Conservation (phyloP, 2,888 invertebrate species). For the Octodonta nipae region DNA sequence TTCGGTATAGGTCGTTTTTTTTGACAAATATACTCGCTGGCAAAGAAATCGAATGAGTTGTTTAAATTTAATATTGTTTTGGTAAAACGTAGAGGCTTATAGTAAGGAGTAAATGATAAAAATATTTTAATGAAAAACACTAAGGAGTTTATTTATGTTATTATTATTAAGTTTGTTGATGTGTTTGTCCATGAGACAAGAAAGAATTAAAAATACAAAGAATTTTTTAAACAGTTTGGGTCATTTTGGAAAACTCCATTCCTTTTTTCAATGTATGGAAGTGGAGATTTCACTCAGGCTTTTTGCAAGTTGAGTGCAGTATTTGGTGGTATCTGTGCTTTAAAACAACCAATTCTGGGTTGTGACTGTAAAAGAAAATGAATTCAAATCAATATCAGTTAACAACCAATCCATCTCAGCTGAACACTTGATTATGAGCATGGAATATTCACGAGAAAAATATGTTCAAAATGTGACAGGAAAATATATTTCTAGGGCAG, state of each 20-base stretch:
- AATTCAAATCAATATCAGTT: slow-evolving; percentile 51
- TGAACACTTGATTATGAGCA: slow-evolving; percentile 62
- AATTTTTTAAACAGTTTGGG: slow-evolving; percentile 83
- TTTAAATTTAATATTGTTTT: too few species aligned
- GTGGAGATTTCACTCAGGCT: slow-evolving; percentile 89
- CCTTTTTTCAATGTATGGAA: slow-evolving; percentile 92
- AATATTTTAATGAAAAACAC: too few species aligned
- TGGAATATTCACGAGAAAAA: slow-evolving; percentile 47
- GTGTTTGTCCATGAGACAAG: too few species aligned
- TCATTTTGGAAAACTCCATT: slow-evolving; percentile 95
- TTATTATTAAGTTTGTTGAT: too few species aligned
- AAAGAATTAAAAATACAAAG: slow-evolving; percentile 69
- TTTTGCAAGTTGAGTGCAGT: slow-evolving; percentile 98
- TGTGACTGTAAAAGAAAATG: slow-evolving; percentile 46
- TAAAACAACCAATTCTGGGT: slow-evolving; percentile 66
- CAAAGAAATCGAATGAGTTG: too few species aligned
- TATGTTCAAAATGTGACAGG: slow-evolving; percentile 32
- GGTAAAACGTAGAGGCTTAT: too few species aligned
- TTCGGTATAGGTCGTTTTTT: too few species aligned
- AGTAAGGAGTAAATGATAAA: too few species aligned
- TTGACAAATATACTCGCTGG: too few species aligned
- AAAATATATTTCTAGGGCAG: slow-evolving; percentile 29
- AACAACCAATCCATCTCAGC: slow-evolving; percentile 59
- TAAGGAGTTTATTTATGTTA: too few species aligned
- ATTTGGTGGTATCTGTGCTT: slow-evolving; percentile 88